Conservation (phyloP, 2,113 vertebrate genomes). For the Empidonax traillii region DNA sequence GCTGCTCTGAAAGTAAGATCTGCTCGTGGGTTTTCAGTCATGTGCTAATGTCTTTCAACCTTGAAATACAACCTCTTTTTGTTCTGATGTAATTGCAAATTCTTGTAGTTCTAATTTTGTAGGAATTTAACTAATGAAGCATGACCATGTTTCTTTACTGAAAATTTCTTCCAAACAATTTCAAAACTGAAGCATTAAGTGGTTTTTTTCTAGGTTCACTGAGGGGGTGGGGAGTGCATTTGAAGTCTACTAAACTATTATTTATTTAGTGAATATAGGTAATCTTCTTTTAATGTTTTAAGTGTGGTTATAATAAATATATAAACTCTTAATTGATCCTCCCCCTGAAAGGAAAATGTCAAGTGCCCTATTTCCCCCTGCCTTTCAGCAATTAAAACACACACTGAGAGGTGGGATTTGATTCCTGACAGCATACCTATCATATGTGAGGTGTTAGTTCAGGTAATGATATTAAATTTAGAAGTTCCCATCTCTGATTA, state of each 20-base stretch:
- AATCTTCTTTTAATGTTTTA: background rate
- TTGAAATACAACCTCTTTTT: background rate
- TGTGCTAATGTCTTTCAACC: background rate
- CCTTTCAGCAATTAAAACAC: background rate
- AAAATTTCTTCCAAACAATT: background rate
- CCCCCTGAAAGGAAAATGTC: background rate
- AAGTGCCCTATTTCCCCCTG: background rate
- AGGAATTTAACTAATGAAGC: background rate
- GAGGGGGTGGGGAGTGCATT: background rate
- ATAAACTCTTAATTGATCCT: background rate
- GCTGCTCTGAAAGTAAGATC: background rate
- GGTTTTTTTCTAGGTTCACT: background rate
- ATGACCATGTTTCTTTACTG: background rate
- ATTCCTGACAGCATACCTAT: background rate
- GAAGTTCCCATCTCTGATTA: background rate
- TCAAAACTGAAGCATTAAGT: background rate
- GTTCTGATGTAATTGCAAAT: background rate
- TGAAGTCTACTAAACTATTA: background rate
- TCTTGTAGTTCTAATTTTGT: background rate
- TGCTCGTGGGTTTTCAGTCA: background rate
- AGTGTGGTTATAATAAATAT: background rate
- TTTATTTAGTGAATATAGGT: background rate
- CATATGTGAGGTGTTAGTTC: background rate
- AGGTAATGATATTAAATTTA: background rate
- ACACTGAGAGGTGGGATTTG: background rate